Evolutionary conservation across 2,888 invertebrate species (phyloP), one percentile per base, ranked within the genome.

Genomic region (Koerneria pararmatus): DNA sequence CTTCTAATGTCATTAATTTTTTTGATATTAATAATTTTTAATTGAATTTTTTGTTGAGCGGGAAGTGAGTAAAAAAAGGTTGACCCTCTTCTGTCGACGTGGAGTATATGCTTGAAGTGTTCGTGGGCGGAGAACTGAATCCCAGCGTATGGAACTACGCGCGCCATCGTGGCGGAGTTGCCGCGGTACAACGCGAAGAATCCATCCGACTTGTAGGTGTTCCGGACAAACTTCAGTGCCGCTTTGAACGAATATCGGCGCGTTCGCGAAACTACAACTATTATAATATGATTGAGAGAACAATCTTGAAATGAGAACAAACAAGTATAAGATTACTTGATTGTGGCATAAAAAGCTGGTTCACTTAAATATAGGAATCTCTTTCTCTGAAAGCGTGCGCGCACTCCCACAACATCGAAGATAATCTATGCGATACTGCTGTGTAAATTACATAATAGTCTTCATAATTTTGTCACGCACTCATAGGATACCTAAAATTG

Each of bases 81-180:
- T n/a, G n/a, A 32, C 35, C 2, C 3, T 4, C 77, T 71, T 54
- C 74, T 70, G 60, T 83, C 83, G 11, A 83, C 83, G 48, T 71
- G 66, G 1, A 97, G 86, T 57, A 91, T 84, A 73, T 89, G 87
- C 84, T 94, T 94, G 91, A 92, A 97, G 85, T 98, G 95, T 86
- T 98, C 98, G 85, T 95, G 95, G 48, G 95, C 90, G 0, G 94
- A 91, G 85, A 95, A 98, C 86, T 99, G 97, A 75, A 97, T 91
- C 53, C 97, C 93, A 29, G 97, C 94, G 85, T 97, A 95, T 0
- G 98, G 98, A 62, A 95, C 88, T 70, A 98, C 95, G 67, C 97
- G 88, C 22, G 92, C 93, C 93, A 98, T 93, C 0, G 95, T 97
- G 3, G 98, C 98, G 74, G 93, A 92, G 88, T 98, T 99, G 3